Base-by-base conservation (phyloP, 64 coral and sea anemone species). In the Cladopsammia gracilis region DNA sequence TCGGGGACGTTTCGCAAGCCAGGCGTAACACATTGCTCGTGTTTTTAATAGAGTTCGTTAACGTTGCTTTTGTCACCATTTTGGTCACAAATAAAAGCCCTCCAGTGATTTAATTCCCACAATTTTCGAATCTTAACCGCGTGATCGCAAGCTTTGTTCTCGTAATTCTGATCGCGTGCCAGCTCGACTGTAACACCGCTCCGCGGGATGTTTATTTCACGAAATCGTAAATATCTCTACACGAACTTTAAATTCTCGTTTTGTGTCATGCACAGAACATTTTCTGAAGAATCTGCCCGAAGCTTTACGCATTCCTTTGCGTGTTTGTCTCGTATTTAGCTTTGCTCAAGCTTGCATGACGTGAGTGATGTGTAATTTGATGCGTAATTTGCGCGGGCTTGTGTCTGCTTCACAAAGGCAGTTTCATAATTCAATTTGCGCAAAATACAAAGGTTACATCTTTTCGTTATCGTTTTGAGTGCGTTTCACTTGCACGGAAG, bases 321-420 rank as follows among this genome's bases (percentile, higher is more conserved):
- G 72, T 75, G 72, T 75, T 49, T 75, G 46, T 18, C 61, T 64
- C 7, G 44, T 6, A 47, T 48, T 82, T 64, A 42, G 25, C 24
- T 79, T 50, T 59, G 25, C 44, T 47, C 59, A 34, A 10, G 19
- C 58, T 64, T 64, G 62, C 60, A 84, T 67, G 80, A 67, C 61
- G 62, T 84, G 80, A 64, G 22, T 82, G 15, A 4, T 48, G 18
- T 84, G 80, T 48, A 84, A 84, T 84, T 84, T n/a, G 80, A 84
- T 84, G 60, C 80, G 43, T 48, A 49, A 22, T 13, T 68, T 12
- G 43, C 62, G 58, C 6, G 9, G 45, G 45, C 43, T 24, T 84
- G 59, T 62, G 80, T 84, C 78, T 82, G 60, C 46, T 68, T 84
- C 13, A 6, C 47, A 22, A 56, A 45, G 47, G 79, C n/a, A 54